Conservation (phyloP, 2,888 invertebrate genomes). For the Pammene fasciana region DNA sequence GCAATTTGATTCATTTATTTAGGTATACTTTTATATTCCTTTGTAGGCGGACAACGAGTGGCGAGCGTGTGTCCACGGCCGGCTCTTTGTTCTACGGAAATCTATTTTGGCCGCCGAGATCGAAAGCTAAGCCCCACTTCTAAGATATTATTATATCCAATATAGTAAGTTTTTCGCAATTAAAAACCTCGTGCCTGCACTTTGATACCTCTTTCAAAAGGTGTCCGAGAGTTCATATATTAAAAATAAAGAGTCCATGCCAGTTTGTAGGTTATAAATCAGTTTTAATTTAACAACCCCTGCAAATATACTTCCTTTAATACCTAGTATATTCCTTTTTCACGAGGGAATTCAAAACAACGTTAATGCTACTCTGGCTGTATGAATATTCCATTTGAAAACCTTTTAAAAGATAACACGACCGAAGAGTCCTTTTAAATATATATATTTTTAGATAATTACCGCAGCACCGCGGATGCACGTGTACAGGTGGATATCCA, state of each 20-base stretch:
- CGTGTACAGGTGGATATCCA: slow-evolving; percentile 34
- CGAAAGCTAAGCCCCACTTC: not conserved
- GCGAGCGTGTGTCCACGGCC: slow-evolving; percentile 45
- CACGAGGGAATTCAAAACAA: slow-evolving; percentile 70
- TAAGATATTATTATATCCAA: slow-evolving; percentile 1
- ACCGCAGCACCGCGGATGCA: slow-evolving; percentile 47
- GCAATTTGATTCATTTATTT: slow-evolving; percentile 50
- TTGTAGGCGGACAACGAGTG: slow-evolving; percentile 41
- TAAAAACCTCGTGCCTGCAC: not conserved
- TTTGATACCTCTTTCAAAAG: not conserved
- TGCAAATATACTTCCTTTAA: slow-evolving; percentile 44
- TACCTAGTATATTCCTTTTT: slow-evolving; percentile 58
- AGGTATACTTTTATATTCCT: slow-evolving; percentile 43
- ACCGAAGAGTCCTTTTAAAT: slow-evolving; percentile 53
- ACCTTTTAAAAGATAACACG: slow-evolving; percentile 66
- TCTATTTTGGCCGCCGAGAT: slow-evolving; percentile 45
- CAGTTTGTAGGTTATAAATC: slow-evolving; percentile 27
- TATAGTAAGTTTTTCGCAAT: not conserved
- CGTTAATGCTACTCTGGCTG: slow-evolving; percentile 70
- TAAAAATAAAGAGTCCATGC: not conserved
- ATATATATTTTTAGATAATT: slow-evolving; percentile 58
- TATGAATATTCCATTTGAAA: slow-evolving; percentile 73
- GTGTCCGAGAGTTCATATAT: not conserved
- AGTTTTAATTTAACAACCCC: slow-evolving; percentile 58
- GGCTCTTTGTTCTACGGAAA: slow-evolving; percentile 52